phyloP scores from a whole-genome alignment of 2,113 vertebrate species.

The Charina bottae region DNA sequence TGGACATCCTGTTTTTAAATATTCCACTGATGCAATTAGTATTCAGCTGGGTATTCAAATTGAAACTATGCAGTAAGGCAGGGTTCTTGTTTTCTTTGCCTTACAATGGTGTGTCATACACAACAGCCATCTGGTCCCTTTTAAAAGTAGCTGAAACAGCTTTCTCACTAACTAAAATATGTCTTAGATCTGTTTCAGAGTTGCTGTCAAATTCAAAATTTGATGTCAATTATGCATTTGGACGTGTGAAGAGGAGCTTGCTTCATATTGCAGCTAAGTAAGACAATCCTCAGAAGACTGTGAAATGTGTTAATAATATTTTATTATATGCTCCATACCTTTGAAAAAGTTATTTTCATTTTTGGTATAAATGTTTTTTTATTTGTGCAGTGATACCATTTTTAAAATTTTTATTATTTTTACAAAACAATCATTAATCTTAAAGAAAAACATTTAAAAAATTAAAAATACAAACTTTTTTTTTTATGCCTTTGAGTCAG shows the following conservation, averaged over 20 bases:
- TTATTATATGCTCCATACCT: background rate
- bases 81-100: background rate
- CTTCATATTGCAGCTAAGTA: conserved; percentile 99
- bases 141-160: background rate
- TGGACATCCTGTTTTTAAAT: too few species aligned
- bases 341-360: background rate
- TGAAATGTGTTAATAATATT: conserved; percentile 57
- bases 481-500: background rate
- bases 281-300: conserved; percentile 64
- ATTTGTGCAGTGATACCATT: background rate
- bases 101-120: background rate
- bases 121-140: background rate
- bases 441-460: background rate
- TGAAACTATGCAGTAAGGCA: background rate
- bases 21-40: background rate
- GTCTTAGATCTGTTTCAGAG: conserved; percentile 92
- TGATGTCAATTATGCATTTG: conserved; percentile 99
- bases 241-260: conserved; percentile 96
- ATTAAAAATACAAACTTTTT: background rate
- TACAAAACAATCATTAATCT: background rate
- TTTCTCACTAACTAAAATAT: background rate
- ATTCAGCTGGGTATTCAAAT: background rate
- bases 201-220: conserved; percentile 97
- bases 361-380: background rate
- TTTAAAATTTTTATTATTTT: background rate